Conservation (phyloP, 2,888 invertebrate species). For the Calliopum simillimum region DNA sequence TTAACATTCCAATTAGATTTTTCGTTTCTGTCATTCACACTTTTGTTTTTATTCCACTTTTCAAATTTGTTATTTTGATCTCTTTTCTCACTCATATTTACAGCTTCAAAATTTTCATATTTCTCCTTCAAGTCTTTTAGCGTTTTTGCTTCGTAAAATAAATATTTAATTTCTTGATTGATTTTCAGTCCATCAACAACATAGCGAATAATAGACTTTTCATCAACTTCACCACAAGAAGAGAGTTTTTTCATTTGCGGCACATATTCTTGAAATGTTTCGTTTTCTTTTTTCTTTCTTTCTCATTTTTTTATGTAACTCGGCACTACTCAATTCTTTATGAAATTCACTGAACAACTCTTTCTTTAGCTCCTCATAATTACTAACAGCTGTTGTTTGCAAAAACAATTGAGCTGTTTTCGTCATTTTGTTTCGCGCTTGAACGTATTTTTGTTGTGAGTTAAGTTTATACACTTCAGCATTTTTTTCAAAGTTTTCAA, state of each 20-base stretch:
- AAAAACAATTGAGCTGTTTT: slow-evolving; percentile 41
- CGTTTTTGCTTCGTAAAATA: slow-evolving; percentile 30
- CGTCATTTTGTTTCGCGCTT: slow-evolving; percentile 41
- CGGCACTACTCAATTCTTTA: slow-evolving; percentile 31
- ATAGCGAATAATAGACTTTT: slow-evolving; percentile 33
- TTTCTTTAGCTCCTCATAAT: slow-evolving; percentile 25
- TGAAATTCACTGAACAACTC: slow-evolving; percentile 34
- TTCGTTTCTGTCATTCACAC: too few species aligned
- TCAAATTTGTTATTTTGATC: not conserved
- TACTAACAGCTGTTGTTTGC: slow-evolving; percentile 35
- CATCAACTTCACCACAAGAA: slow-evolving; percentile 28
- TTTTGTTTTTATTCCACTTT: slow-evolving; percentile 18
- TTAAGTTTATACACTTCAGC: slow-evolving; percentile 36
- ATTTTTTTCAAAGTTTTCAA: slow-evolving; percentile 37
- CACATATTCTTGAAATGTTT: slow-evolving; percentile 39
- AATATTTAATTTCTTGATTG: slow-evolving; percentile 35
- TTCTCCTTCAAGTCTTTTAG: slow-evolving; percentile 38
- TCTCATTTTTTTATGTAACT: slow-evolving; percentile 36
- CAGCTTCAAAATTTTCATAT: slow-evolving; percentile 31
- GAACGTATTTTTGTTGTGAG: slow-evolving; percentile 43
- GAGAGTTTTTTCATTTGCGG: slow-evolving; percentile 39
- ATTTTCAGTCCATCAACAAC: slow-evolving; percentile 37
- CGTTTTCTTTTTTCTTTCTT: slow-evolving; percentile 33
- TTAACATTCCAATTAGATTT: too few species aligned
- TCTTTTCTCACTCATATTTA: slow-evolving; percentile 20